These are phyloP conservation scores for Cheilosia scutellata DNA, from an alignment of 2,888 invertebrate species.

Conservation along the genomic window DNA sequence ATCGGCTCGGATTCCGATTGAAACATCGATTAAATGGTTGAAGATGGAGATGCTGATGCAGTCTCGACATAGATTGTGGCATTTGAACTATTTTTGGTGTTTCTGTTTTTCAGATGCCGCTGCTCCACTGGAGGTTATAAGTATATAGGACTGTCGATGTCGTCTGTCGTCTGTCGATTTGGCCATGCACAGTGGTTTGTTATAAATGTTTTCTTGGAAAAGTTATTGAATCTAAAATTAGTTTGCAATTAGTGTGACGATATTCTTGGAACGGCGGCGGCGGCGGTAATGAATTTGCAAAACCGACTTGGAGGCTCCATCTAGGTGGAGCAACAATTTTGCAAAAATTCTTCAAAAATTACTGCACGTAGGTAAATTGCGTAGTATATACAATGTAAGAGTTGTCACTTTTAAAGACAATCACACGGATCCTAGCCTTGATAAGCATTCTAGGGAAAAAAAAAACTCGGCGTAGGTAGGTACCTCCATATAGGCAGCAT, in stretches of 20 bases:
- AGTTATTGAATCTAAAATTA: conserved; percentile 71
- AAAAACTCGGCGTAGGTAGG: neutral
- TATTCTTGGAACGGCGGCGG: conserved; percentile 7
- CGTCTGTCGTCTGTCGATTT: conserved; percentile 11
- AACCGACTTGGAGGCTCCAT: neutral
- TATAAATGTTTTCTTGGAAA: conserved; percentile 72
- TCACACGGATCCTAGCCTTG: neutral
- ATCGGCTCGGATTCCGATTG: conserved; percentile 73
- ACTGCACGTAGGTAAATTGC: conserved; percentile 56
- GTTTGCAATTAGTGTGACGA: conserved; percentile 70
- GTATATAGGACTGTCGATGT: neutral
- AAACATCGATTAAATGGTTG: conserved; percentile 72
- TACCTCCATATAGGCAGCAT: no score
- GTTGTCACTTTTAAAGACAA: conserved; percentile 16
- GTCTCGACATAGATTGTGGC: conserved; percentile 70
- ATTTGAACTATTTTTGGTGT: conserved; percentile 68
- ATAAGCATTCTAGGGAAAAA: neutral
- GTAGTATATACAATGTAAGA: conserved; percentile 18
- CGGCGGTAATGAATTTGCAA: conserved; percentile 11
- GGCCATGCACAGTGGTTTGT: no score
- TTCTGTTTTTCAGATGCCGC: conserved; percentile 12
- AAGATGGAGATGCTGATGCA: conserved; percentile 70
- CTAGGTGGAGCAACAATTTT: conserved; percentile 6
- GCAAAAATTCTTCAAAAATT: conserved; percentile 14
- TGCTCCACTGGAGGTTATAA: neutral